These are phyloP conservation scores for Andrena praecox DNA, from an alignment of 2,888 invertebrate genomes.

Conservation along the genomic window DNA sequence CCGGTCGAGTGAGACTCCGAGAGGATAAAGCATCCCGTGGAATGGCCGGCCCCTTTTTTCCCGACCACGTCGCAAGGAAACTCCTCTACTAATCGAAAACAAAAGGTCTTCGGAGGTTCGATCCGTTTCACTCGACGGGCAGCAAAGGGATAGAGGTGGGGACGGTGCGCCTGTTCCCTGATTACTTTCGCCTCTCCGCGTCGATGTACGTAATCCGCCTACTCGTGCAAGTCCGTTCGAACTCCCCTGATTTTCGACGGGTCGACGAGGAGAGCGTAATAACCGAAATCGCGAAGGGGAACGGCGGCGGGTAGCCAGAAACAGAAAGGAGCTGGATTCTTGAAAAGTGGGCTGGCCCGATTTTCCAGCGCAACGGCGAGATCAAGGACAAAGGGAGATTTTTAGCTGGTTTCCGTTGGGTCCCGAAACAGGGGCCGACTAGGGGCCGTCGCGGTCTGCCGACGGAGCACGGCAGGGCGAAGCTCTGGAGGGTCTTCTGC, in stretches of 20 bases:
- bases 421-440: background rate
- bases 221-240: constrained; percentile 71
- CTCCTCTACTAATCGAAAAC: constrained; percentile 58
- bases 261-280: constrained; percentile 72
- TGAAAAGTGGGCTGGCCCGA: constrained; percentile 62
- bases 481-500: background rate
- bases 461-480: background rate
- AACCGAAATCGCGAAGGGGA: constrained; percentile 64
- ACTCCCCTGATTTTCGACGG: constrained; percentile 59
- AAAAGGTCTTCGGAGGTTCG: constrained; percentile 50
- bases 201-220: constrained; percentile 71
- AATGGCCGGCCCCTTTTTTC: constrained; percentile 21
- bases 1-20: constrained; percentile 18
- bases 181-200: constrained; percentile 72
- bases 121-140: constrained; percentile 48
- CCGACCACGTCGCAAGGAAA: constrained; percentile 36
- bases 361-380: constrained; percentile 51
- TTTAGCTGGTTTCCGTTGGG: constrained; percentile 32
- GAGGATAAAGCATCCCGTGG: constrained; percentile 51
- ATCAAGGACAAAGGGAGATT: constrained; percentile 64
- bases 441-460: background rate
- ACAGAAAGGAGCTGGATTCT: constrained; percentile 38
- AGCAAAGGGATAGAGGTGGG: constrained; percentile 18
- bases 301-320: constrained; percentile 30
- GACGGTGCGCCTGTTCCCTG: constrained; percentile 52